Percentiles rank a stretch among this genome's conserved stretches.
Evolutionary conservation across 1,140 invertebrate species (phyloP).

Genomic region (Arion vulgaris): DNA sequence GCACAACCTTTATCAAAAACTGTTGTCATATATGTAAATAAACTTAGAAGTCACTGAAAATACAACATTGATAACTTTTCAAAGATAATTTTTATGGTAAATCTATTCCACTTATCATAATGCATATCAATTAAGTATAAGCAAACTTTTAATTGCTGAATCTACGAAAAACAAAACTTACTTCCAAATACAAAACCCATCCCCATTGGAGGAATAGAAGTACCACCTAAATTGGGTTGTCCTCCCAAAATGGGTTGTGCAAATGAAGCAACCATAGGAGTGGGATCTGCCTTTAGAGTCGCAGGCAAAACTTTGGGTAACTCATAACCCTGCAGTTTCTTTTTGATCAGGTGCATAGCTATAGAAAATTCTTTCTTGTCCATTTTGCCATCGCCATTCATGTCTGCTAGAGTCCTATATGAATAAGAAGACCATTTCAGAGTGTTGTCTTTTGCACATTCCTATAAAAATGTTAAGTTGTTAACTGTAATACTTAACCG

Average conservation of each 20-base stretch:
- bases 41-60: no score
- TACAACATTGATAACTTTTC: no score
- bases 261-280: slow-evolving; percentile 62
- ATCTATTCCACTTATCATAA: no score
- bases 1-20: no score
- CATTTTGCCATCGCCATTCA: slow-evolving; percentile 96
- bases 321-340: slow-evolving; percentile 90
- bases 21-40: no score
- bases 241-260: slow-evolving; percentile 50
- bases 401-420: slow-evolving; percentile 90
- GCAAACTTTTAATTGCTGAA: no score
- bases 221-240: slow-evolving; percentile 40
- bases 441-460: no score
- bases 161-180: background rate
- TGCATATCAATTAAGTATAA: no score
- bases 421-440: slow-evolving; percentile 36
- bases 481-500: no score
- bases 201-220: slow-evolving; percentile 43
- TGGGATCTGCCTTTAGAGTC: slow-evolving; percentile 75
- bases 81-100: no score
- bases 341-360: slow-evolving; percentile 96
- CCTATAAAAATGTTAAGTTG: no score
- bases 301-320: slow-evolving; percentile 89
- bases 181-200: slow-evolving; percentile 59
- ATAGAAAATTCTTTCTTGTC: slow-evolving; percentile 97